phyloP scores from a whole-genome alignment of 1,140 invertebrate genomes.

The Cyclargus thomasi region DNA sequence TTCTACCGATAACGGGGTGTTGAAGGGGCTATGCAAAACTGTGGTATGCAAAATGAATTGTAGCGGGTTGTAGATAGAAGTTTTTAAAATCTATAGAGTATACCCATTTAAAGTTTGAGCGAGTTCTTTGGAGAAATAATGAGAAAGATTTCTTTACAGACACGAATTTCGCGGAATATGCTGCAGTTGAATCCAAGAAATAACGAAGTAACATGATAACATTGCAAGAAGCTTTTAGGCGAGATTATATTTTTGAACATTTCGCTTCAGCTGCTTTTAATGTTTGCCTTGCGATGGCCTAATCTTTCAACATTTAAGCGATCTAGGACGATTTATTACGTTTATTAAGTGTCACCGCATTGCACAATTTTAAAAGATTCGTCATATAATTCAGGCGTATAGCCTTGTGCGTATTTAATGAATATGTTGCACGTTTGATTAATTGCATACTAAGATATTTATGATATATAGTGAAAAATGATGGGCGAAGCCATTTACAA shows the following conservation, averaged over 20 bases:
- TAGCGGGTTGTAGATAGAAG: background rate
- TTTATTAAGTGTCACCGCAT: background rate
- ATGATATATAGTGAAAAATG: too few relatives aligned
- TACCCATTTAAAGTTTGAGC: too few relatives aligned
- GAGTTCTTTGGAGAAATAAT: too few relatives aligned
- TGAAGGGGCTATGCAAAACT: background rate
- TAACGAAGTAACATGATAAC: too few relatives aligned
- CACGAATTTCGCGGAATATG: too few relatives aligned
- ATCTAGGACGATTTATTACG: background rate
- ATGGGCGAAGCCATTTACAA: background rate
- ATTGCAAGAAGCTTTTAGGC: too few relatives aligned
- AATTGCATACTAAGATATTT: slow-evolving; percentile 5
- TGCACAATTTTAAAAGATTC: slow-evolving; percentile 10
- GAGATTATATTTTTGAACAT: background rate
- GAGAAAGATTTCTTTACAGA: too few relatives aligned
- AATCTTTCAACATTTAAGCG: background rate
- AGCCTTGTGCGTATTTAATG: slow-evolving; percentile 1
- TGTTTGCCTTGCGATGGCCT: background rate
- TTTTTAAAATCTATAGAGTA: too few relatives aligned
- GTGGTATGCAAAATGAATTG: background rate
- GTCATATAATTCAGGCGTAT: slow-evolving; percentile 10
- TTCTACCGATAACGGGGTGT: background rate
- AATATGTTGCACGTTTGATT: slow-evolving; percentile 1
- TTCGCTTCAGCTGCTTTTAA: background rate
- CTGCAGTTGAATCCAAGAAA: too few relatives aligned